Conservation (phyloP, 1,140 invertebrate species). For the Andrena cerasifolii region DNA sequence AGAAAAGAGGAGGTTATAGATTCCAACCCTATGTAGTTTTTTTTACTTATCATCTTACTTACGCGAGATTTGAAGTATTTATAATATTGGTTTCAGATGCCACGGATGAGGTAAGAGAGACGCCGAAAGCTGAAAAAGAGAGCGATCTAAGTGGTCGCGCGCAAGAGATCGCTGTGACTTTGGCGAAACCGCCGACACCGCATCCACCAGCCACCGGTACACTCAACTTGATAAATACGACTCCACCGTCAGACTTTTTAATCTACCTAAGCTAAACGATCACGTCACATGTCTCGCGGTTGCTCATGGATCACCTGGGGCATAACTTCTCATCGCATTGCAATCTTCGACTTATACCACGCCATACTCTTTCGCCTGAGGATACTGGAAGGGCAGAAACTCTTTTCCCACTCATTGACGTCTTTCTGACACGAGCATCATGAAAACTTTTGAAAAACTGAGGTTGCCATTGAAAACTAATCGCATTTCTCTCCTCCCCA, state of each 20-base stretch:
- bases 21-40: no score
- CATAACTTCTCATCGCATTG: conserved; percentile 40
- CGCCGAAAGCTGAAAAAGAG: conserved; percentile 44
- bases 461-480: conserved; percentile 30
- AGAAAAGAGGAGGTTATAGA: no score
- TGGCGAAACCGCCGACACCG: conserved; percentile 70
- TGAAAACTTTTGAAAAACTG: conserved; percentile 2
- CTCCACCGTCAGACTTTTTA: conserved; percentile 50
- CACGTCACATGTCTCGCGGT: conserved; percentile 23
- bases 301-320: conserved; percentile 40
- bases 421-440: not conserved
- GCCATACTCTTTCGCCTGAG: not conserved
- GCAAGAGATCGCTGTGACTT: conserved; percentile 75
- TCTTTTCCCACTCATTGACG: not conserved
- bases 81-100: conserved; percentile 36
- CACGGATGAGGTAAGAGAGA: conserved; percentile 1
- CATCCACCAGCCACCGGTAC: conserved; percentile 65
- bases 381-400: not conserved
- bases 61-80: no score
- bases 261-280: conserved; percentile 58
- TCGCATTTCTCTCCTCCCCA: not conserved
- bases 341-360: conserved; percentile 26
- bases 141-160: conserved; percentile 76
- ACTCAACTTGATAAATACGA: conserved; percentile 53
- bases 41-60: no score